A percentile compares a stretch with the other conserved stretches of the same genome.
These are phyloP conservation scores for Diloba caeruleocephala DNA, from an alignment of 2,888 invertebrate species.

Conservation along the genomic window DNA sequence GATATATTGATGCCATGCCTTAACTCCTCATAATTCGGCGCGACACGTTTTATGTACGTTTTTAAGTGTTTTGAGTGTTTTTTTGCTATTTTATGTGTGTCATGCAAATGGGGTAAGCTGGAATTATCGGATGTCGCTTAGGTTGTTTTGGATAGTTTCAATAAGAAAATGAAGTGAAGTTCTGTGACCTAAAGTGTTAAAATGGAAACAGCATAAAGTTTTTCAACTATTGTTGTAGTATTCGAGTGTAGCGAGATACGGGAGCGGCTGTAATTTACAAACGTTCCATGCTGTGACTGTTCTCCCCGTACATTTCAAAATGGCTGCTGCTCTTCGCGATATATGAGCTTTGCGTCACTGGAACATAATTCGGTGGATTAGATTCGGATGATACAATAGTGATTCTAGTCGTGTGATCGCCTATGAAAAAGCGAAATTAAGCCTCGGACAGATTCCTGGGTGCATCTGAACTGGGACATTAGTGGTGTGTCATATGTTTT, in stretches of 20 bases:
- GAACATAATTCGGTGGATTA: conserved; percentile 87
- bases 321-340: conserved; percentile 90
- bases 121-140: conserved; percentile 89
- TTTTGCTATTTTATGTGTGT: conserved; percentile 92
- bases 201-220: conserved; percentile 83
- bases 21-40: conserved; percentile 85
- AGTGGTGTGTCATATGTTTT: conserved; percentile 89
- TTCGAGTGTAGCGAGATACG: conserved; percentile 68
- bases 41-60: conserved; percentile 86
- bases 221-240: conserved; percentile 70
- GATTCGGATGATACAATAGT: conserved; percentile 78
- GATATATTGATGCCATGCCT: conserved; percentile 86
- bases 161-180: conserved; percentile 85
- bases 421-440: conserved; percentile 79
- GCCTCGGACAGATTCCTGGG: conserved; percentile 72
- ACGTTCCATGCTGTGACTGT: conserved; percentile 89
- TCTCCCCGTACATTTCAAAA: conserved; percentile 90
- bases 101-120: conserved; percentile 93
- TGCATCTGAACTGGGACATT: conserved; percentile 74
- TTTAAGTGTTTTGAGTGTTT: conserved; percentile 88
- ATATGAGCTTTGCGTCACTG: conserved; percentile 90
- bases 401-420: conserved; percentile 78
- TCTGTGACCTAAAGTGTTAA: conserved; percentile 82
- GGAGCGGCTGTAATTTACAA: conserved; percentile 81
- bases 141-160: conserved; percentile 89